Base-by-base conservation (phyloP, 2,797 vertebrate genomes). In the Atherinosoma microstoma region DNA sequence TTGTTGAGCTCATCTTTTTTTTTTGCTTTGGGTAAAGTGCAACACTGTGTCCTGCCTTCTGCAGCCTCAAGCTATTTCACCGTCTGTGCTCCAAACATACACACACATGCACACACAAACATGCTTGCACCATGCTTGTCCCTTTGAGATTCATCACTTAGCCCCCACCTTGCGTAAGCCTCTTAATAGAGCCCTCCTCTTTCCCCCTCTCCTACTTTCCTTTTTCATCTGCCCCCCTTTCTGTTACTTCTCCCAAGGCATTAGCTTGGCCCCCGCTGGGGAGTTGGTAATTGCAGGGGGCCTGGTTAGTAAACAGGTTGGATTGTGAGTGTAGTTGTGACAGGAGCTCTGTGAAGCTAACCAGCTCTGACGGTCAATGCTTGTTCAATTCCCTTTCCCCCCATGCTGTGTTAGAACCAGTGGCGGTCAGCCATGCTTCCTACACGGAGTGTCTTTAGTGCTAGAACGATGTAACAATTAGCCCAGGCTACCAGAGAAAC, bases 321-420 rank as follows among this genome's bases (percentile, higher is more conserved):
- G 74, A 79, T 84, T 84, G 85, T 89, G 85, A 88, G 89, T 85
- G 79, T 80, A 88, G 89, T 81, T 82, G 85, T 90, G 85, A 92
- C 91, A 89, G 81, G 76, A 83, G 78, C 75, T 79, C 67, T 84
- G 83, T 92, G 92, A 95, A 80, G 86, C 75, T 94, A 94, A 95
- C 88, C 90, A 91, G 80, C 92, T 90, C 86, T 92, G 94, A 94
- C 91, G 81, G 89, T 79, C 89, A 88, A 91, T 87, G 91, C 93
- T 93, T 95, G 94, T 94, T 94, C 94, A 94, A 94, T 95, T 93
- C 91, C 88, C 84, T 84, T 79, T 73, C 24, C 87, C 87, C 84
- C 80, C 84, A 80, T 81, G 73, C 79, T 45, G 65, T 2, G 67
- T 78, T 79, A 78, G 58, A 80, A 68, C 84, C 75, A 63, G 81